Conservation (phyloP, 2,113 vertebrate species). For the Lophura nycthemera region DNA sequence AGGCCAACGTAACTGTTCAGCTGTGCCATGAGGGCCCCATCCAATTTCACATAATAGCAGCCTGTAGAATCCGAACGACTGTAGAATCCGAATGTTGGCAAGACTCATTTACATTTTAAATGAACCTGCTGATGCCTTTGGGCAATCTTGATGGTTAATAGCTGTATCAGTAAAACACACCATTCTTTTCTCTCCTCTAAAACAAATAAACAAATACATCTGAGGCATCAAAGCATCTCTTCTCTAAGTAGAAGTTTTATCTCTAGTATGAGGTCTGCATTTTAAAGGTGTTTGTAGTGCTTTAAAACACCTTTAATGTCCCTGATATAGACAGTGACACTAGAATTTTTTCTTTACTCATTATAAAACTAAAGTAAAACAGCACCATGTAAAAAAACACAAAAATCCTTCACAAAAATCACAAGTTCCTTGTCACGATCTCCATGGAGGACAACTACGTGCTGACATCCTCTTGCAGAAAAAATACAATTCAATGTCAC, state of each 20-base stretch:
- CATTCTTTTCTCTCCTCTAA: constrained; percentile 34
- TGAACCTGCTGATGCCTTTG: constrained; percentile 66
- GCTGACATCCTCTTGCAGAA: neutral
- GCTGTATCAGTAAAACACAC: constrained; percentile 61
- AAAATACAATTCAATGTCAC: constrained; percentile 15
- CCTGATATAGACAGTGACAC: neutral
- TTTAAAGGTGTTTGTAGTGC: neutral
- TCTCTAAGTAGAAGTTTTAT: constrained; percentile 45
- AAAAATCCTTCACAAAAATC: neutral
- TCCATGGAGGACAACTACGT: neutral
- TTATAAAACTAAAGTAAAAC: neutral
- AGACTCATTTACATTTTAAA: constrained; percentile 76
- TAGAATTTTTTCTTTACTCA: neutral
- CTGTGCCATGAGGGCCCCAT: constrained; percentile 35
- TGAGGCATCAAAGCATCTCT: constrained; percentile 27
- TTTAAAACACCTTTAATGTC: constrained; percentile 14
- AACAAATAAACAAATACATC: constrained; percentile 63
- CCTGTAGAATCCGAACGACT: constrained; percentile 8
- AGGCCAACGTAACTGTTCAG: neutral
- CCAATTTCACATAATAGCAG: constrained; percentile 55
- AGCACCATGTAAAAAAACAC: neutral
- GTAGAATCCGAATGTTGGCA: neutral
- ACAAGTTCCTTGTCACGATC: neutral
- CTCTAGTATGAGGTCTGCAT: constrained; percentile 22
- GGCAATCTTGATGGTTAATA: constrained; percentile 56